Evolutionary conservation across 2,797 vertebrate species (phyloP).

Genomic region (Crypturellus tataupa): DNA sequence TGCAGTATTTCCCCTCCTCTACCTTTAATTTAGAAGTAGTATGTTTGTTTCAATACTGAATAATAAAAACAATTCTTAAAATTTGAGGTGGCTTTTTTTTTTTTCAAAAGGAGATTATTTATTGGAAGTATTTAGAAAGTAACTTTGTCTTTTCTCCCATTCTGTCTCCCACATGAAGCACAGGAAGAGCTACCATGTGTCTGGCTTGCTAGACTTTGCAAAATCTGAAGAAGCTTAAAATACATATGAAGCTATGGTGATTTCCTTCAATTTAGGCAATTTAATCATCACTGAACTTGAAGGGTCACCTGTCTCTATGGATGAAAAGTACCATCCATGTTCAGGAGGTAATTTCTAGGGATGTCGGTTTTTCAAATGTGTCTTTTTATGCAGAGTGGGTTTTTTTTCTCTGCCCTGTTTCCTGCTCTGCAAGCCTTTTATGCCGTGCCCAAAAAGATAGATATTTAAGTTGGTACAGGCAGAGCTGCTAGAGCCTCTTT

Average conservation of each 20-base stretch:
- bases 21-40: background rate
- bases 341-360: slow-evolving; percentile 21
- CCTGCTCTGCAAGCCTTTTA: slow-evolving; percentile 6
- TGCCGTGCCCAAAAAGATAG: background rate
- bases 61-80: background rate
- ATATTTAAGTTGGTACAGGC: background rate
- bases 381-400: background rate
- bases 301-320: slow-evolving; percentile 4
- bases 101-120: background rate
- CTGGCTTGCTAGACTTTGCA: background rate
- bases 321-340: background rate
- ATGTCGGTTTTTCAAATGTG: slow-evolving; percentile 9
- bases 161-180: background rate
- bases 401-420: background rate
- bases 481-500: background rate
- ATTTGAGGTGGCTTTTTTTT: background rate
- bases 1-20: background rate
- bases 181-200: background rate
- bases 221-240: slow-evolving; percentile 20
- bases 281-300: slow-evolving; percentile 34
- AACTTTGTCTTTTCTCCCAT: background rate
- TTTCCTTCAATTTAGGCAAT: slow-evolving; percentile 36
- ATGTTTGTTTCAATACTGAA: background rate
- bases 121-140: background rate
- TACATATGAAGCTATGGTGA: background rate